Evolutionary conservation across 1,140 invertebrate genomes (phyloP).

Genomic region (Danaus melanippus): DNA sequence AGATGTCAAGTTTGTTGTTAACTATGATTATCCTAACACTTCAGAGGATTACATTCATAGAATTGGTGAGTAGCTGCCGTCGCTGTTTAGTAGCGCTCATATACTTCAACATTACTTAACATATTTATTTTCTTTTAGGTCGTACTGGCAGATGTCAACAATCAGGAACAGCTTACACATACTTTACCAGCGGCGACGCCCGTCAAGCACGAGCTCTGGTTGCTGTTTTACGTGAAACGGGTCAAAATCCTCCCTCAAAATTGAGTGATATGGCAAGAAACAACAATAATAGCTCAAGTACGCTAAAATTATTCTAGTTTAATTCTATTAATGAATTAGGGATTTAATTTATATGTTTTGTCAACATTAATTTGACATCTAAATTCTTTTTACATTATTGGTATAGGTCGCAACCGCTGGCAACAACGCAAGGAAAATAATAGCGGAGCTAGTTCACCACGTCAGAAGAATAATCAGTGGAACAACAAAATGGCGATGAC

Average conservation of each 20-base stretch:
- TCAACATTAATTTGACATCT: neutral
- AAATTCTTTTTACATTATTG: slow-evolving; percentile 5
- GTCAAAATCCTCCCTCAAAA: slow-evolving; percentile 87
- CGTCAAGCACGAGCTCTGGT: slow-evolving; percentile 93
- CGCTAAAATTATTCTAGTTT: slow-evolving; percentile 6
- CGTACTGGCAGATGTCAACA: slow-evolving; percentile 94
- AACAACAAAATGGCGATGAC: slow-evolving; percentile 62
- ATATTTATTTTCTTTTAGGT: slow-evolving; percentile 60
- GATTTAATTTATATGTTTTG: slow-evolving; percentile 5
- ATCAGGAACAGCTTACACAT: slow-evolving; percentile 97
- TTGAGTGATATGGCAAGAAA: slow-evolving; percentile 59
- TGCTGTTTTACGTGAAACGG: slow-evolving; percentile 91
- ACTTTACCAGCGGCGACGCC: slow-evolving; percentile 93
- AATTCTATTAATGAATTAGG: too few species aligned
- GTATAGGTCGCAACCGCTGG: slow-evolving; percentile 67
- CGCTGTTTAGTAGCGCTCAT: too few species aligned
- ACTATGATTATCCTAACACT: slow-evolving; percentile 98
- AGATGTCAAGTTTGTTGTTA: slow-evolving; percentile 99
- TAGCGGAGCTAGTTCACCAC: slow-evolving; percentile 55
- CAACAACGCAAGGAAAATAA: slow-evolving; percentile 70
- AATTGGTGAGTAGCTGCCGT: slow-evolving; percentile 80
- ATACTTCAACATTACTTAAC: neutral
- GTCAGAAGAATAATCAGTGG: slow-evolving; percentile 65
- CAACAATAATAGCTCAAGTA: slow-evolving; percentile 57
- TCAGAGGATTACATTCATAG: slow-evolving; percentile 99